phyloP scores from a whole-genome alignment of 2,888 invertebrate species.

The Drosophila rubida region DNA sequence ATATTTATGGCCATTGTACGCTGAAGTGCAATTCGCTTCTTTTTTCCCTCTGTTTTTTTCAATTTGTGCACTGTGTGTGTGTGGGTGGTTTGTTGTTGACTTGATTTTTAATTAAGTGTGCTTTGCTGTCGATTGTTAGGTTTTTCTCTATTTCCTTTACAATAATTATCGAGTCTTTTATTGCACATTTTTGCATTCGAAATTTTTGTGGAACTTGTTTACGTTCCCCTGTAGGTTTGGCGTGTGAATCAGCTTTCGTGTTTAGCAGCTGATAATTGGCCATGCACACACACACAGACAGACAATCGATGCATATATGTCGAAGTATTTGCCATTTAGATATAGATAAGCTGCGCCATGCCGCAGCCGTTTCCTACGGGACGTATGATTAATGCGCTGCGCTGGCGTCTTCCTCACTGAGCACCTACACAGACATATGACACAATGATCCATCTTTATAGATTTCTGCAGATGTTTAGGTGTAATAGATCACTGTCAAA shows the following conservation, averaged over 20 bases:
- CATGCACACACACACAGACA: slow-evolving; percentile 17
- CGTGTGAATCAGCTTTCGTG: slow-evolving; percentile 64
- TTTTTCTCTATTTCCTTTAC: slow-evolving; percentile 27
- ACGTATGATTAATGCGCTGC: slow-evolving; percentile 41
- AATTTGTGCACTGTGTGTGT: slow-evolving; percentile 27
- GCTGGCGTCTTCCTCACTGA: slow-evolving; percentile 60
- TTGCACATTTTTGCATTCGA: slow-evolving; percentile 12
- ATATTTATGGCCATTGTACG: slow-evolving; percentile 78
- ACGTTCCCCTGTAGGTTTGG: slow-evolving; percentile 11
- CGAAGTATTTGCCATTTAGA: slow-evolving; percentile 10
- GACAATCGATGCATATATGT: slow-evolving; percentile 6
- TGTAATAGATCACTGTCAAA: not conserved
- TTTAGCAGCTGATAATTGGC: slow-evolving; percentile 42
- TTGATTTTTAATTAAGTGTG: slow-evolving; percentile 65
- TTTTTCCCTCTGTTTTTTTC: not conserved
- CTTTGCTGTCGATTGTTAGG: slow-evolving; percentile 18
- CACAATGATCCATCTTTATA: slow-evolving; percentile 41
- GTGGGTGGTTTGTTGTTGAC: slow-evolving; percentile 75
- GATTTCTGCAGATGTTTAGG: slow-evolving; percentile 10
- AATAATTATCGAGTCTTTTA: slow-evolving; percentile 39
- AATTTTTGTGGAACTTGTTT: slow-evolving; percentile 16
- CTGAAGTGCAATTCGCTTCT: slow-evolving; percentile 57
- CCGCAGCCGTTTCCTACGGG: slow-evolving; percentile 14
- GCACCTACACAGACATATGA: not conserved
- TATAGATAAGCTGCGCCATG: slow-evolving; percentile 26